Base-by-base conservation (phyloP, 2,797 vertebrate species). In the Xiphophorus birchmanni region DNA sequence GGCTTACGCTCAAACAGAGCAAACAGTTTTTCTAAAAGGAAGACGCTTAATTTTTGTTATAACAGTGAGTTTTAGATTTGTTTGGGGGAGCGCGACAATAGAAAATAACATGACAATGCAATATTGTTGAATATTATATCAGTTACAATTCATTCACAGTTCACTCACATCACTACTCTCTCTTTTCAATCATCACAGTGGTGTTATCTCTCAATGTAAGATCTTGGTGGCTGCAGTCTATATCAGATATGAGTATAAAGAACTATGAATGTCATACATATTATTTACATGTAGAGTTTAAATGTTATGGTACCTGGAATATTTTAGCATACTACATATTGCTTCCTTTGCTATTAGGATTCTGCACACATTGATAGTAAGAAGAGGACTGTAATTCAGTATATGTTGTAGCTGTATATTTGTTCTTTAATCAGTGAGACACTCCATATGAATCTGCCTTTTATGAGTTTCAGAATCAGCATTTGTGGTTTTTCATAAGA, bases 1-100 rank as follows among this genome's bases (percentile, higher is more conserved):
- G 69, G n/a, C n/a, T 81, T 26, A 76, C 69, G 75, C 12, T 47
- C 17, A 18, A 21, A 45, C 48, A 47, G 52, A 67, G 76, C 21
- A 67, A 26, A 40, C 26, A 7, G 54, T 44, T 48, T 47, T 40
- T 42, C 21, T n/a, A 56, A 65, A 56, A 63, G 56, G 0, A 26
- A 60, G 26, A 63, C 15, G 2, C 42, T 32, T 32, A 32, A 32
- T 7, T 75, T 48, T 35, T 67, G 13, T 8, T 26, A 15, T 15
- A 56, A 56, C 40, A 45, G 42, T 15, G 67, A 45, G 67, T 26
- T 71, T 71, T 71, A 71, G 40, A 44, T 71, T 13, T 71, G 3
- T 44, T n/a, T n/a, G 8, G 9, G 21, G 37, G 9, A n/a, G 67
- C 4, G 5, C 23, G 0, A 26, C n/a, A 71, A n/a, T 40, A 67